Conservation (phyloP, 2,113 vertebrate species). For the Gymnocephalus cernua region DNA sequence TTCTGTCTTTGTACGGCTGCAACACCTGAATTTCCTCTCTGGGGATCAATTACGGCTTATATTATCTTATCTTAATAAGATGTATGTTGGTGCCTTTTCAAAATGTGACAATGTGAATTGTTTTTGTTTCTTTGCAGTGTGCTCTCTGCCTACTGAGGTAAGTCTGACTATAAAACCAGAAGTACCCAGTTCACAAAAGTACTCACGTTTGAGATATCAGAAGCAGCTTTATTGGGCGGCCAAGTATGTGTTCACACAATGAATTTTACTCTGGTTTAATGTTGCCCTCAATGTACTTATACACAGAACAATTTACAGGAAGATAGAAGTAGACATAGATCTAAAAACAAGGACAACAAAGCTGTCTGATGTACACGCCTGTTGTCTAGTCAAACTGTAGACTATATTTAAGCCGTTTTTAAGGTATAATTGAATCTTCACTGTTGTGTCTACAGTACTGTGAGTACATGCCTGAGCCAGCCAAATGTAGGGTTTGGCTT, state of each 20-base stretch:
- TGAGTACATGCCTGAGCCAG: slow-evolving; percentile 98
- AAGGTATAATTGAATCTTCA: not conserved
- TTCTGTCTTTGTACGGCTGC: not conserved
- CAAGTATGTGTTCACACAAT: not conserved
- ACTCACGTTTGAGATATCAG: not conserved
- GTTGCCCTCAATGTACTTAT: not conserved
- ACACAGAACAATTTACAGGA: not conserved
- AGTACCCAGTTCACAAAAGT: not conserved
- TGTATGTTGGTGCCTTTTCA: not conserved
- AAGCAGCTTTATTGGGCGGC: not conserved
- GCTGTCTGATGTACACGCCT: not conserved
- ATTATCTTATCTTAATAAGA: not conserved
- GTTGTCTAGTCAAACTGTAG: not conserved
- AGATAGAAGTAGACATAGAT: not conserved
- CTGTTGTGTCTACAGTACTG: slow-evolving; percentile 88
- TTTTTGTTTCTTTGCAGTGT: slow-evolving; percentile 74
- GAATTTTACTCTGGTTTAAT: not conserved
- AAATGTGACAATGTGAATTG: not conserved
- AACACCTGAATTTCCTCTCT: not conserved
- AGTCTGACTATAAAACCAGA: slow-evolving; percentile 4
- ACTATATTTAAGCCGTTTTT: not conserved
- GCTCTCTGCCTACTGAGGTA: slow-evolving; percentile 87
- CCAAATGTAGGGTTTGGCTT: slow-evolving; percentile 98
- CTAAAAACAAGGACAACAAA: not conserved
- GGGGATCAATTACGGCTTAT: not conserved